Evolutionary conservation across 2,797 vertebrate genomes (phyloP).

Genomic region (Pangasius krempfi): DNA sequence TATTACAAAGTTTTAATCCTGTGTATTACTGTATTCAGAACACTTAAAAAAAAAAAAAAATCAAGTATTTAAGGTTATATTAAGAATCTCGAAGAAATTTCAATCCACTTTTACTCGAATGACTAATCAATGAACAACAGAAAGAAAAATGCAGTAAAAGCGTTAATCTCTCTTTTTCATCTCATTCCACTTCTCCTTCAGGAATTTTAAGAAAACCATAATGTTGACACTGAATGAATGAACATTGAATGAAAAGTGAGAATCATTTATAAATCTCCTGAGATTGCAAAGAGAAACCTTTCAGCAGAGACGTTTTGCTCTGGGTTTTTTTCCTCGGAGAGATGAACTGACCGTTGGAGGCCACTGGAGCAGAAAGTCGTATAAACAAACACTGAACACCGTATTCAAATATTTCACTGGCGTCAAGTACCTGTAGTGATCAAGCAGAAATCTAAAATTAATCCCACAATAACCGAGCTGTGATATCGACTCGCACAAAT

Average conservation of each 20-base stretch:
- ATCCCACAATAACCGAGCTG: no score
- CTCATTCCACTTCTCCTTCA: neutral
- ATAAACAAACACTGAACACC: conserved; percentile 16
- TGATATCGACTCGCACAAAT: neutral
- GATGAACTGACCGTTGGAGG: conserved; percentile 20
- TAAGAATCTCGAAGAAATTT: neutral
- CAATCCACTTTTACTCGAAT: neutral
- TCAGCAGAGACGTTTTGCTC: neutral
- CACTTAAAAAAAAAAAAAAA: neutral
- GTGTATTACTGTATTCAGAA: neutral
- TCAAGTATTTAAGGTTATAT: neutral
- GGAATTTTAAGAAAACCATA: neutral
- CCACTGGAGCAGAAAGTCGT: conserved; percentile 28
- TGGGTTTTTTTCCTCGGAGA: neutral
- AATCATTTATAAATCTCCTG: neutral
- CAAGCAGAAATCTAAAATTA: neutral
- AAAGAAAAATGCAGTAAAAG: neutral
- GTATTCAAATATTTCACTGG: neutral
- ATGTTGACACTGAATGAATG: neutral
- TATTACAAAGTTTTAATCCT: neutral
- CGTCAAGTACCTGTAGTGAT: neutral
- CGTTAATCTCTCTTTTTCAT: neutral
- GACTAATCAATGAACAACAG: neutral
- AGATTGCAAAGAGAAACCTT: neutral
- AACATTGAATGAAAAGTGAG: neutral